Evolutionary conservation across 2,113 vertebrate genomes (phyloP).

Genomic region (Aix galericulata): DNA sequence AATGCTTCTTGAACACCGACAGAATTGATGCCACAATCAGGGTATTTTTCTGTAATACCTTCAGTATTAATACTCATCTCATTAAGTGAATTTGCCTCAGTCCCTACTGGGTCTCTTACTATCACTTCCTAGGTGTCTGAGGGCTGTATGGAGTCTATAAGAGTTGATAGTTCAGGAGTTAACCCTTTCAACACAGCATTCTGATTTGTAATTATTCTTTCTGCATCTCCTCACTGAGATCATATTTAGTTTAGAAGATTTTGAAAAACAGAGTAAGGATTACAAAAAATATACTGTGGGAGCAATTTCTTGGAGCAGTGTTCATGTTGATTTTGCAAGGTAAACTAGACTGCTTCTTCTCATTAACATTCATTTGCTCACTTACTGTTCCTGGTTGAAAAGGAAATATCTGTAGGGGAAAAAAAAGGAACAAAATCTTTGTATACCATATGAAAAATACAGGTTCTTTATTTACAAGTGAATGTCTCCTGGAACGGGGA

Average conservation of each 20-base stretch:
- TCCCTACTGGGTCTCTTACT: not conserved
- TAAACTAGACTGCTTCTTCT: not conserved
- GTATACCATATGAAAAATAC: rapidly evolving
- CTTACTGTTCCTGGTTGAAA: not conserved
- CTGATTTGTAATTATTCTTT: not conserved
- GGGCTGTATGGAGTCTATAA: not conserved
- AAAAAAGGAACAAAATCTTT: not conserved
- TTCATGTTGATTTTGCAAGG: not conserved
- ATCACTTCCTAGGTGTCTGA: not conserved
- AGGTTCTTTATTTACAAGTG: not conserved
- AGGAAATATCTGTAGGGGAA: not conserved
- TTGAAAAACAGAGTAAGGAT: not conserved
- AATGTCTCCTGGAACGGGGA: not conserved
- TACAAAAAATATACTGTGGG: not conserved
- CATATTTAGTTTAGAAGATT: not conserved
- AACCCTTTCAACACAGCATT: not conserved
- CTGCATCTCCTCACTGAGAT: not conserved
- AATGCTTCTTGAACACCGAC: not conserved
- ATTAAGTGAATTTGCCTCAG: not conserved
- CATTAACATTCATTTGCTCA: not conserved
- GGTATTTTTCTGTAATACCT: not conserved
- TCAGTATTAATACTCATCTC: not conserved
- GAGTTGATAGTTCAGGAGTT: not conserved
- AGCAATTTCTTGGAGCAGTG: not conserved
- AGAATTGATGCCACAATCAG: too few species aligned